Base-by-base conservation (phyloP, 2,113 vertebrate genomes). In the Calyptommatus sinebrachiatus region DNA sequence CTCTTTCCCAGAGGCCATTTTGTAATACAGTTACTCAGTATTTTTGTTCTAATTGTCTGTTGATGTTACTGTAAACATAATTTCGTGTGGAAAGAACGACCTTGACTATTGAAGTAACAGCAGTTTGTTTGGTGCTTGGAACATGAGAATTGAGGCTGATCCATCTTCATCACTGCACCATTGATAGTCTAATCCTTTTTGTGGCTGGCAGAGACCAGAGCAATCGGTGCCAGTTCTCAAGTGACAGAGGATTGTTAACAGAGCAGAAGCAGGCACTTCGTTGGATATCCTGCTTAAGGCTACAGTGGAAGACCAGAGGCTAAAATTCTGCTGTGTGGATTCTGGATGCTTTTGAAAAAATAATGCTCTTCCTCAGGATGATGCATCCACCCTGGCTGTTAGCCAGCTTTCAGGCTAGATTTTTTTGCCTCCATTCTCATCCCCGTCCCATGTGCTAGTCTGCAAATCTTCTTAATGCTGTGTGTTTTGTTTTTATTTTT, bases 121-220 rank as follows among this genome's bases (percentile, higher is more conserved):
- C 80, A 88, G 88, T 79, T 91, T 82, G 91, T 91, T 91, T 85
- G 78, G 77, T 63, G 26, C 76, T 78, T 68, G 84, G 86, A 89
- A 50, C 84, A 81, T 78, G 87, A 81, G 85, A 83, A 80, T 78
- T 81, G 83, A 83, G 87, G 82, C 85, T 89, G 90, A 86, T 88
- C 85, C 0, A 0, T 82, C 81, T 80, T 84, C 73, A 41, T 5
- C 89, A 83, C 73, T 84, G 83, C 63, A 18, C 74, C 8, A 7
- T 35, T 70, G 76, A 82, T 69, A 78, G 80, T 65, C 81, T 93
- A 93, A 94, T 92, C 89, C 85, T 77, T 88, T 89, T 81, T 88
- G 79, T 0, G 7, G 81, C 16, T 79, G 80, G 73, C 66, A 68
- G 67, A 68, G 72, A 53, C 83, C 65, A 29, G 79, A 76, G 85